A percentile compares a stretch with the other conserved stretches of the same genome.
phyloP scores from a whole-genome alignment of 2,113 vertebrate genomes.

The Gnathonemus longibarbis region DNA sequence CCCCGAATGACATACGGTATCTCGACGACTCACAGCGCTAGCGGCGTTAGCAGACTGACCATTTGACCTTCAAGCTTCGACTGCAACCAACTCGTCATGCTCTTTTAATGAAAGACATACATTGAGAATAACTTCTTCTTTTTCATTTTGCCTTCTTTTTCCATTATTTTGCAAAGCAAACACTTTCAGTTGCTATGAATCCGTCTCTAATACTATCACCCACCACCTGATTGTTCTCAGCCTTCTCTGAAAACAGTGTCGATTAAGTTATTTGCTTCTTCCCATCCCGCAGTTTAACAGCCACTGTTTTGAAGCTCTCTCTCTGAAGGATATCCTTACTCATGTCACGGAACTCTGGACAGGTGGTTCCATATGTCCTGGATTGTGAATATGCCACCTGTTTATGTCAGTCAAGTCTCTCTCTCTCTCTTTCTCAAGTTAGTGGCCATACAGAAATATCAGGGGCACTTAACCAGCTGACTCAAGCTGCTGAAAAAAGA shows the following conservation, averaged over 20 bases:
- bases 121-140: background rate
- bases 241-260: background rate
- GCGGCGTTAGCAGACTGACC: background rate
- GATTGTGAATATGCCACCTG: constrained; percentile 50
- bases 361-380: constrained; percentile 22
- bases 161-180: background rate
- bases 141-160: background rate
- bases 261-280: background rate
- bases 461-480: constrained; percentile 75
- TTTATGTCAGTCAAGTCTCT: constrained; percentile 33
- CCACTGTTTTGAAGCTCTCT: constrained; percentile 29
- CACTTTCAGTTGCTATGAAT: background rate
- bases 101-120: background rate
- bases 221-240: background rate
- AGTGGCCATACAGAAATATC: constrained; percentile 79
- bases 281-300: background rate
- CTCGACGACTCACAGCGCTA: background rate
- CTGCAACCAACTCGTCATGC: background rate
- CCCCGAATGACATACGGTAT: background rate
- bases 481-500: constrained; percentile 65
- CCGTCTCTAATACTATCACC: background rate
- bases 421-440: constrained; percentile 39
- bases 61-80: background rate
- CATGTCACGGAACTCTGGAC: constrained; percentile 27
- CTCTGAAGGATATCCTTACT: constrained; percentile 27